Percentiles rank a stretch among this genome's conserved stretches.
Conservation (phyloP, 2,113 vertebrate genomes). For the Atherinomorus stipes region DNA sequence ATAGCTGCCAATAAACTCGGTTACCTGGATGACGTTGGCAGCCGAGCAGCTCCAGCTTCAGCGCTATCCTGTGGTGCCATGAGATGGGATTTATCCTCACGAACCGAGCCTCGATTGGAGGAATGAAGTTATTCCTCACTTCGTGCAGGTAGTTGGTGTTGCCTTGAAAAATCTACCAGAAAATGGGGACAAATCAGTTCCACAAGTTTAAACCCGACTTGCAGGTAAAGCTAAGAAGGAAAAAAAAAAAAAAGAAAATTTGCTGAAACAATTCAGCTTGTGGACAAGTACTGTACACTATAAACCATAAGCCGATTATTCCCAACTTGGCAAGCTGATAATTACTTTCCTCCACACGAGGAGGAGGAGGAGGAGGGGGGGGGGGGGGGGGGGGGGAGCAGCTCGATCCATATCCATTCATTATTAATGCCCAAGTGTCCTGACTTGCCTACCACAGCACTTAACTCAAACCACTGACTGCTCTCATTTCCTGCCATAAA, state of each 20-base stretch:
- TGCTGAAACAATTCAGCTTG: no score
- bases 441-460: constrained; percentile 68
- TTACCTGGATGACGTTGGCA: constrained; percentile 89
- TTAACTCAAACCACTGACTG: constrained; percentile 65
- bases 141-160: constrained; percentile 93
- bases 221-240: neutral
- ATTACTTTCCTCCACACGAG: constrained; percentile 26
- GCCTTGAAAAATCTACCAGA: constrained; percentile 92
- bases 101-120: constrained; percentile 91
- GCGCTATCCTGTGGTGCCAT: constrained; percentile 95
- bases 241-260: neutral
- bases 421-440: constrained; percentile 75
- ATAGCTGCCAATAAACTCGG: neutral
- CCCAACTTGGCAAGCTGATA: constrained; percentile 47
- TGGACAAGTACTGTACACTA: neutral
- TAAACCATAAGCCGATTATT: constrained; percentile 49
- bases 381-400: no score
- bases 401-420: constrained; percentile 77
- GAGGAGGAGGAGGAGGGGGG: no score
- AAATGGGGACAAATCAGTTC: constrained; percentile 28
- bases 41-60: constrained; percentile 95
- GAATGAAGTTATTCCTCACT: constrained; percentile 98
- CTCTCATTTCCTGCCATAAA: constrained; percentile 73
- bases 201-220: constrained; percentile 2
- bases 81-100: constrained; percentile 90